These are phyloP conservation scores for Tetropium fuscum DNA, from an alignment of 2,888 invertebrate genomes.

Conservation along the genomic window DNA sequence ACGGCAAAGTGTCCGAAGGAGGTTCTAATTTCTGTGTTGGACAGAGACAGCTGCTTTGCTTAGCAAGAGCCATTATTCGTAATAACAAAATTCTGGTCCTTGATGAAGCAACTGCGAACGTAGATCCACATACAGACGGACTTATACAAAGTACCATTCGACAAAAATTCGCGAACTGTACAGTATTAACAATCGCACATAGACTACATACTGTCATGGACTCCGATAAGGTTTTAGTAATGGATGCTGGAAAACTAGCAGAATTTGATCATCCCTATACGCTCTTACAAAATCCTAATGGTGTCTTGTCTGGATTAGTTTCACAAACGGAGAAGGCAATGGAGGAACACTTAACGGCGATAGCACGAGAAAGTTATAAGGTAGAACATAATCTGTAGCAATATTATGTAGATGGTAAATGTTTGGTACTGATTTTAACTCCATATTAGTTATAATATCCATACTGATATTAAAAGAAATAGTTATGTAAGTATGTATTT, in stretches of 20 bases:
- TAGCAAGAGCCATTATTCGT: slow-evolving; percentile 75
- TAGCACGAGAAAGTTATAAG: slow-evolving; percentile 46
- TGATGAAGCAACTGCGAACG: slow-evolving; percentile 86
- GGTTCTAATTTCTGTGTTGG: slow-evolving; percentile 65
- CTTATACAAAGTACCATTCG: slow-evolving; percentile 83
- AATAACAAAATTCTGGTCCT: slow-evolving; percentile 58
- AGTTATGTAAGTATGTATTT: background rate
- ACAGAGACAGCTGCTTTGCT: slow-evolving; percentile 77
- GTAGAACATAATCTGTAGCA: background rate
- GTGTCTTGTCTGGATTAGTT: slow-evolving; percentile 67
- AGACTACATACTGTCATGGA: slow-evolving; percentile 89
- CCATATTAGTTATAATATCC: background rate
- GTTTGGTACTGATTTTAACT: too few species aligned
- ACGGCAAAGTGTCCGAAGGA: slow-evolving; percentile 80
- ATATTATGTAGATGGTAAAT: too few species aligned
- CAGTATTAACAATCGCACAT: slow-evolving; percentile 87
- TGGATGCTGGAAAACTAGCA: slow-evolving; percentile 80
- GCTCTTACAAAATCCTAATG: slow-evolving; percentile 66
- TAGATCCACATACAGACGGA: slow-evolving; percentile 82
- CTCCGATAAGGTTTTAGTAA: slow-evolving; percentile 83
- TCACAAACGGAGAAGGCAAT: slow-evolving; percentile 73
- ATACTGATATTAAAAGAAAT: background rate
- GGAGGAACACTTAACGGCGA: slow-evolving; percentile 49
- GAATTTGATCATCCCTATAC: slow-evolving; percentile 84
- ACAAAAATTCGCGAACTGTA: slow-evolving; percentile 80